These are phyloP conservation scores for Lepeophtheirus nordmannii DNA, from an alignment of 2,888 invertebrate genomes.

Conservation along the genomic window DNA sequence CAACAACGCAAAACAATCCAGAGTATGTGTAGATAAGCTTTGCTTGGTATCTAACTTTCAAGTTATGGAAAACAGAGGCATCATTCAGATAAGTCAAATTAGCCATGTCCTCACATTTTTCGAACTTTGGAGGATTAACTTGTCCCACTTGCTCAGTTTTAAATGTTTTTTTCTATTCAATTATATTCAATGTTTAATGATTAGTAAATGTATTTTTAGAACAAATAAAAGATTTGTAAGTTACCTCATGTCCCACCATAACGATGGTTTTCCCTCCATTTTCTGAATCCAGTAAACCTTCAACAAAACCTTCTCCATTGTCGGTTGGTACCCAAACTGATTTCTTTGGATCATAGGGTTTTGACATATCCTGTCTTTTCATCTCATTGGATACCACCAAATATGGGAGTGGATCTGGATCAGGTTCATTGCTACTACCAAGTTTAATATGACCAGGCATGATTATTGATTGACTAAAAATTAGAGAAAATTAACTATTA, in stretches of 20 bases:
- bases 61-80: constrained; percentile 94
- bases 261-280: constrained; percentile 10
- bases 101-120: constrained; percentile 96
- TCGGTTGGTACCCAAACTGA: constrained; percentile 97
- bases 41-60: constrained; percentile 81
- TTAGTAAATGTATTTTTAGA: background rate
- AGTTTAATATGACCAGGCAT: constrained; percentile 45
- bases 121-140: constrained; percentile 97
- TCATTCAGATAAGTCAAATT: constrained; percentile 98
- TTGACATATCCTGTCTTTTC: constrained; percentile 93
- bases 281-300: constrained; percentile 24
- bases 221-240: background rate
- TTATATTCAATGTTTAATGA: background rate
- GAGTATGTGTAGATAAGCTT: constrained; percentile 58
- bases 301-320: constrained; percentile 62
- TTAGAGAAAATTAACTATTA: too few relatives aligned
- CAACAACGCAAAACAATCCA: constrained; percentile 98
- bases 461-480: constrained; percentile 34
- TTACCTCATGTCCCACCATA: constrained; percentile 14
- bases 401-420: constrained; percentile 89
- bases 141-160: constrained; percentile 89
- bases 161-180: constrained; percentile 62
- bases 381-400: constrained; percentile 86
- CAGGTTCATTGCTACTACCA: constrained; percentile 33
- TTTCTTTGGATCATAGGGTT: constrained; percentile 98